phyloP scores from a whole-genome alignment of 2,888 invertebrate genomes.

The Perizoma affinitatum region DNA sequence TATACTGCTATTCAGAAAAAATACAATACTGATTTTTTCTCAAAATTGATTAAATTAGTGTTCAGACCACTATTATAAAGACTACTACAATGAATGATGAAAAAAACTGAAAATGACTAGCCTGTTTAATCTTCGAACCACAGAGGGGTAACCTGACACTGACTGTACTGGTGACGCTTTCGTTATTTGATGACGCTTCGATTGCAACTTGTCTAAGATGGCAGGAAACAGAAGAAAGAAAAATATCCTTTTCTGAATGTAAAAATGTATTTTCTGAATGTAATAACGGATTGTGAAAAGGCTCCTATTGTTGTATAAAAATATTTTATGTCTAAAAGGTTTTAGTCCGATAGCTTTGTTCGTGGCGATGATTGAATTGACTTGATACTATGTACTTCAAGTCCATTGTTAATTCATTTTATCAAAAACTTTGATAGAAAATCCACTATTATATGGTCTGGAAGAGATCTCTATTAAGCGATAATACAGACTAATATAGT shows the following conservation, averaged over 20 bases:
- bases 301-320: conserved; percentile 19
- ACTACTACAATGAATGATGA: no score
- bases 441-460: no score
- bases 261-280: conserved; percentile 27
- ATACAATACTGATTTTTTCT: no score
- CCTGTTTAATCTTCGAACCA: no score
- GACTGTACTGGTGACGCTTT: not conserved
- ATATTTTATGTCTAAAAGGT: conserved; percentile 25
- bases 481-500: no score
- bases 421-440: no score
- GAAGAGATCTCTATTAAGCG: no score
- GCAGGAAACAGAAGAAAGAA: conserved; percentile 27
- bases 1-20: no score
- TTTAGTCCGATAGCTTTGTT: conserved; percentile 16
- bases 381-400: conserved; percentile 1
- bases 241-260: conserved; percentile 25
- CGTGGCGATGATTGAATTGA: conserved; percentile 14
- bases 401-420: not conserved
- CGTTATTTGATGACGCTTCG: not conserved
- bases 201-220: conserved; percentile 5
- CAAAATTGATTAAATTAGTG: no score
- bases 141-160: no score
- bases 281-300: conserved; percentile 24
- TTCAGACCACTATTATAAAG: no score
- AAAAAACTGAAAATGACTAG: no score